Base-by-base conservation (phyloP, 2,797 vertebrate genomes). In the Yasuhikotakia modesta region DNA sequence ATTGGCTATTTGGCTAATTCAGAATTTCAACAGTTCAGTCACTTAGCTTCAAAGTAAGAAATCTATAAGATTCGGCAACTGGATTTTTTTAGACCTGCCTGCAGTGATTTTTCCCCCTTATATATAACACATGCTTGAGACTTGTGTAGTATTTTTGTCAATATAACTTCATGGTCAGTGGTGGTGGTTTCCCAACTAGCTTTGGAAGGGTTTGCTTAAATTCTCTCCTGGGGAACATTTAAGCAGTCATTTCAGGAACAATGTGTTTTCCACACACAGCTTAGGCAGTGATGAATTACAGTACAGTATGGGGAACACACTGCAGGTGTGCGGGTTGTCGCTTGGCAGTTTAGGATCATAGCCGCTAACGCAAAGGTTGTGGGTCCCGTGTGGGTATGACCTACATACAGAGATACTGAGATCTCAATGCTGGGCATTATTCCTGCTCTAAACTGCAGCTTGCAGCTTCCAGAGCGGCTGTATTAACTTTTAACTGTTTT, bases 361-460 rank as follows among this genome's bases (percentile, higher is more conserved):
- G 43, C 27, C n/a, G 43, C 58, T 50, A 46, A 12, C 7, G 5
- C 16, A 63, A 63, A 63, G 17, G 45, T 73, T 64, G 45, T 73
- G 2, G 30, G 46, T 24, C 60, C 19, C 46, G 10, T 52, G 27
- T 64, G 30, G 4, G n/a, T 22, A 22, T 64, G 60, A 52, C 35
- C 13, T 60, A 17, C 19, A 30, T 16, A 60, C 24, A 60, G 24
- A 60, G 14, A 60, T 19, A 52, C 48, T n/a, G 48, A 52, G 16
- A 52, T 60, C 57, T 27, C 57, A 27, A 24, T 60, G 24, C 57
- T 16, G 24, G 27, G 24, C 24, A 60, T 60, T 60, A 30, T 30
- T 60, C 57, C 14, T 27, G 24, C 5, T 16, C 57, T 24, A 14
- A 58, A 60, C 14, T 13, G 3, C 21, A 24, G 57, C 13, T 27